Evolutionary conservation across 2,797 vertebrate species (phyloP).

Genomic region (Peromyscus aztecus): DNA sequence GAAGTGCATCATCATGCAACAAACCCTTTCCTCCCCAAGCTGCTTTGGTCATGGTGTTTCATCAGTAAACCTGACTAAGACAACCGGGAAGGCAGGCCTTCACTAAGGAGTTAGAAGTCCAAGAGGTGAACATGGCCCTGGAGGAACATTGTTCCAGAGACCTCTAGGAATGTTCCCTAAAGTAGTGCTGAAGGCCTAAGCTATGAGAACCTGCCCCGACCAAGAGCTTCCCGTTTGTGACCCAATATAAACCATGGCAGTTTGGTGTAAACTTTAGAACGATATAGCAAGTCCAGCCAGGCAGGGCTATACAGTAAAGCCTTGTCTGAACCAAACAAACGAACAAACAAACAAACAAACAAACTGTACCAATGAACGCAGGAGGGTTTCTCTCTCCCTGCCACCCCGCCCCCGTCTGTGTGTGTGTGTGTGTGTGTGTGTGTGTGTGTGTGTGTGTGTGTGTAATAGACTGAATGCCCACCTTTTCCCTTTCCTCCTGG

Average conservation of each 20-base stretch:
- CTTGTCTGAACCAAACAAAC: not conserved
- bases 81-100: not conserved
- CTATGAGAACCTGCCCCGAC: not conserved
- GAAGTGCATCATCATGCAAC: not conserved
- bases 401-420: no score
- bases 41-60: not conserved
- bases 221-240: not conserved
- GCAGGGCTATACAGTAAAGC: not conserved
- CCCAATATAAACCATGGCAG: not conserved
- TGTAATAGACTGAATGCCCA: not conserved
- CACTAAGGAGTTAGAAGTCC: not conserved
- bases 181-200: not conserved
- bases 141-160: not conserved
- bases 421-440: not conserved
- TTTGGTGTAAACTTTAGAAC: not conserved
- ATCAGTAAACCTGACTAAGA: not conserved
- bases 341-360: not conserved
- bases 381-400: no score
- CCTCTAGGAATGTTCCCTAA: not conserved
- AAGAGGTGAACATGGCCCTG: not conserved
- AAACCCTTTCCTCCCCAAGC: not conserved
- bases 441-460: not conserved
- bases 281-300: not conserved
- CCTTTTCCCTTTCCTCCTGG: not conserved
- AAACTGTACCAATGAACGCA: not conserved